Base-by-base conservation (phyloP, 2,797 vertebrate species). In the Phrynocephalus forsythii region DNA sequence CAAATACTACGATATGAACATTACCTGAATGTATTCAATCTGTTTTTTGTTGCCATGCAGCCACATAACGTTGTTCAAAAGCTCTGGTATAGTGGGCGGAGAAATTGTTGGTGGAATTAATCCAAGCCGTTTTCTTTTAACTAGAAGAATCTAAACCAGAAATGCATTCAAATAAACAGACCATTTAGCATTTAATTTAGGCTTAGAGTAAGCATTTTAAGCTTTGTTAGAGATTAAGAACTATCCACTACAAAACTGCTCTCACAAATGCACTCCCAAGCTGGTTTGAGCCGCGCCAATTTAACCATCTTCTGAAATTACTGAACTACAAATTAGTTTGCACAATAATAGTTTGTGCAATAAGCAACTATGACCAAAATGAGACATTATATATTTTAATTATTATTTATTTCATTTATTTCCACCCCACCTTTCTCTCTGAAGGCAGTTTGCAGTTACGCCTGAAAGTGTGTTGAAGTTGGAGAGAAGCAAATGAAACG, bases 21-120 rank as follows among this genome's bases (percentile, higher is more conserved):
- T 91, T 94, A 95, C 95, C 95, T 90, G 86, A 87, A 96, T 92
- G 80, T 88, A 95, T 1, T 20, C 8, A 79, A 95, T 92, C 28
- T 88, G 30, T 0, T 86, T 38, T 76, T 30, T 6, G 1, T 94
- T 84, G 89, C 95, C 93, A 28, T 91, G 79, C 63, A 96, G 87
- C 95, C 95, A 96, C 6, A 94, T 87, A 75, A 95, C 84, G 86
- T 93, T 85, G 20, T 79, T 60, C 3, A 95, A 80, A 9, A 84
- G 73, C 75, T 94, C 90, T 5, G 82, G 71, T 85, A 87, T 71
- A 87, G 90, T 91, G 63, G 92, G 86, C 72, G 94, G 69, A 38
- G 81, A 87, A 89, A 92, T 75, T 69, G 84, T 44, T 86, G 90
- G 73, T 56, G 93, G 90, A 73, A 93, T 88, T 33, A 90, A 91